Percentiles rank a stretch among this genome's conserved stretches.
Conservation (phyloP, 2,888 invertebrate genomes). For the Torymus aiolomorphi region DNA sequence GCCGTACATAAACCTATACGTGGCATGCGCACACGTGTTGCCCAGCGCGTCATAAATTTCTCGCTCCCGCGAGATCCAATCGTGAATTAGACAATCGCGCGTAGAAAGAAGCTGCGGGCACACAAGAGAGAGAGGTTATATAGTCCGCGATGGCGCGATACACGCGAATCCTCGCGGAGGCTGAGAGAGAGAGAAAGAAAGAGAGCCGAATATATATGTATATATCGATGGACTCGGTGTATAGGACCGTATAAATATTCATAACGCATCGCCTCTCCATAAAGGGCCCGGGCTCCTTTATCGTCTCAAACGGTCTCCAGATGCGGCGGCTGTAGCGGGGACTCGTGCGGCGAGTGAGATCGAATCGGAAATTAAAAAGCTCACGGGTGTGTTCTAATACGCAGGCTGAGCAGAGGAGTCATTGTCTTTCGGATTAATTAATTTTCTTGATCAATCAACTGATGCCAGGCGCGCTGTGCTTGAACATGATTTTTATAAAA, state of each 20-base stretch:
- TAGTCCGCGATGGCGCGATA: background rate
- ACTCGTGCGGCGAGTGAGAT: constrained; percentile 3
- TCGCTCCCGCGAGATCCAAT: constrained; percentile 45
- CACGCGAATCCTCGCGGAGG: background rate
- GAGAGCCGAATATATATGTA: constrained; percentile 2
- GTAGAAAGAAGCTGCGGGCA: background rate
- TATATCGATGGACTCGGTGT: constrained; percentile 16
- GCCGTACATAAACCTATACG: constrained; percentile 9
- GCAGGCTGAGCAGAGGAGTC: background rate
- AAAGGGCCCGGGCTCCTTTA: constrained; percentile 59
- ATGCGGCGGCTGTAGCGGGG: background rate
- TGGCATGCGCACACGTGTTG: constrained; percentile 16
- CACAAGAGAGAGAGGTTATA: background rate
- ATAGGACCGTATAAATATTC: constrained; percentile 68
- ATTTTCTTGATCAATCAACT: too few species aligned
- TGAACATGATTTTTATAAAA: too few species aligned
- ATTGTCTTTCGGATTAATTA: background rate
- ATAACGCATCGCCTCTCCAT: constrained; percentile 64
- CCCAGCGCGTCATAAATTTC: constrained; percentile 54
- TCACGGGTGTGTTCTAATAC: constrained; percentile 53
- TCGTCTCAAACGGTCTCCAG: constrained; percentile 38
- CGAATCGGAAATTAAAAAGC: constrained; percentile 29
- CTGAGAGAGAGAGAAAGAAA: too few species aligned
- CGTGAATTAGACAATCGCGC: constrained; percentile 54
- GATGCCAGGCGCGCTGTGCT: too few species aligned